Base-by-base conservation (phyloP, 1,140 invertebrate species). In the Epicauta chinensis region DNA sequence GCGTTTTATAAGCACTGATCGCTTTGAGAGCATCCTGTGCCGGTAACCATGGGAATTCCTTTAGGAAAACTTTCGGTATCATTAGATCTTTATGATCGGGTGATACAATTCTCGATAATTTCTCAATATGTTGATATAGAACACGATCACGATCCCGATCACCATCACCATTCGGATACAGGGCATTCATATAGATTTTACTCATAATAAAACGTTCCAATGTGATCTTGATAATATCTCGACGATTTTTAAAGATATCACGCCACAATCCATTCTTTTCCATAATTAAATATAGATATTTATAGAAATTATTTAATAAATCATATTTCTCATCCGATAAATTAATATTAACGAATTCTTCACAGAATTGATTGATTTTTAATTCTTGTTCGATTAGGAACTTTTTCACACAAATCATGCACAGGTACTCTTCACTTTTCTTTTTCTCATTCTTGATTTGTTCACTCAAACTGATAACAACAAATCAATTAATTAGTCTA, bases 161-260 rank as follows among this genome's bases (percentile, higher is more conserved):
- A 0, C 89, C 93, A 68, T 98, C 96, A 2, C 92, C 92, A 73
- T 98, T 98, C 4, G 96, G 95, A 75, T 94, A 98, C 64, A 99
- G 79, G 29, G 95, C 93, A 68, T 92, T 83, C 16, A 84, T 80
- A 73, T 98, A 98, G 31, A 98, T 88, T 14, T 87, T 79, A 16
- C 86, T 87, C 77, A 97, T 93, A 1, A 91, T 77, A 7, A 82
- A 81, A 29, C 85, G 78, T 65, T 96, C 90, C 39, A 91, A 84
- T 0, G 56, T 59, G 9, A 57, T 46, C 47, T 63, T 39, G 35
- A 41, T 49, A 40, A 39, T 30, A 32, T 55, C 16, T 43, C 37
- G 11, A 2, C 32, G 13, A 34, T 34, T 17, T 36, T 15, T 23
- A 23, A 31, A 51, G 47, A 48, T 50, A 85, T 82, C 77, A 73